A percentile compares a stretch with the other conserved stretches of the same genome.
Conservation (phyloP, 1,140 invertebrate genomes). For the Pentalonia nigronervosa region DNA sequence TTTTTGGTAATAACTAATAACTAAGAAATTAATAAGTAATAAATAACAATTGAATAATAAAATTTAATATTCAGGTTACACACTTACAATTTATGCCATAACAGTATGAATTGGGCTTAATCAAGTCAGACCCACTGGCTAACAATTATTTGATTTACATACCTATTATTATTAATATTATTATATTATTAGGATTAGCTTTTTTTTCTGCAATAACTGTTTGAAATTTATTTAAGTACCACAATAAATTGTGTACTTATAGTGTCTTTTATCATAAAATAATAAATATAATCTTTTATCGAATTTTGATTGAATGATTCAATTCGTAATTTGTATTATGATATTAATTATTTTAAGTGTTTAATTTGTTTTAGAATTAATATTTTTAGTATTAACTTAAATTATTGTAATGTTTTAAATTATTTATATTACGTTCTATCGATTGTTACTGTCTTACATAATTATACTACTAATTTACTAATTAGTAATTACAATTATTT, state of each 20-base stretch:
- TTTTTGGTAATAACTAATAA: neutral
- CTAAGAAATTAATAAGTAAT: neutral
- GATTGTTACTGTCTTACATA: neutral
- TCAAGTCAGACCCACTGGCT: no score
- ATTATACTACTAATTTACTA: neutral
- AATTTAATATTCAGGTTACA: neutral
- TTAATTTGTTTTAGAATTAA: neutral
- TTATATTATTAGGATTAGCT: no score
- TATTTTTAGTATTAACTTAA: neutral
- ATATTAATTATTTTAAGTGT: neutral
- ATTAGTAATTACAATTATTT: conserved; percentile 17
- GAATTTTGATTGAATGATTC: neutral
- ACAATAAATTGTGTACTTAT: neutral
- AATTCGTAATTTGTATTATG: neutral
- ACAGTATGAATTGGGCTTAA: neutral
- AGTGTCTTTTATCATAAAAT: neutral
- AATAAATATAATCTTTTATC: no score
- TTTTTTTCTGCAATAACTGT: no score
- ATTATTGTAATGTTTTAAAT: neutral
- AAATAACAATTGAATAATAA: neutral
- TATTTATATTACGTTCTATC: neutral
- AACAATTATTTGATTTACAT: no score
- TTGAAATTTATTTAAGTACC: no score
- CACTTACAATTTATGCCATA: neutral
- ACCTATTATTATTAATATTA: no score